phyloP scores from a whole-genome alignment of 1,140 invertebrate species.

The Chironomus striatipennis region DNA sequence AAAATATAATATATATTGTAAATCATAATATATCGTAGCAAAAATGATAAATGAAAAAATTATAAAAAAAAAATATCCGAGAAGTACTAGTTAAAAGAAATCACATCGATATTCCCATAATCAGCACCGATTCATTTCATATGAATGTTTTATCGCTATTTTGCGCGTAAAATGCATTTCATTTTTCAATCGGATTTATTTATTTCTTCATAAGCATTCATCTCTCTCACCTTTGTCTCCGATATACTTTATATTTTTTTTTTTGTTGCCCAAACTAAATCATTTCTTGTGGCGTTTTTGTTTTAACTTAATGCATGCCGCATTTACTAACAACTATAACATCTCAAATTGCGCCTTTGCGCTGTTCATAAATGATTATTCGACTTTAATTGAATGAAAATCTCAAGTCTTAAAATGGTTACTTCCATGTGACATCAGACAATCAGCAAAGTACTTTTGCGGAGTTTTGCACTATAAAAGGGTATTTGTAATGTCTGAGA shows the following conservation, averaged over 20 bases:
- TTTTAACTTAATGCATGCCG: too few species aligned
- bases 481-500: slow-evolving; percentile 19
- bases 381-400: not conserved
- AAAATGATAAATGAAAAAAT: not conserved
- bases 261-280: not conserved
- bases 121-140: not conserved
- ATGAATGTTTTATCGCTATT: slow-evolving; percentile 6
- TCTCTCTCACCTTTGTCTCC: not conserved
- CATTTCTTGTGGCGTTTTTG: too few species aligned
- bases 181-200: not conserved
- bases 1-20: not conserved
- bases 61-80: not conserved
- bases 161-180: slow-evolving; percentile 17
- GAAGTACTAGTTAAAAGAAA: not conserved
- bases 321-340: not conserved
- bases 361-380: not conserved
- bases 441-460: not conserved
- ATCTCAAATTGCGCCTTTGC: not conserved
- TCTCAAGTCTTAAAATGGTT: not conserved
- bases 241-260: too few species aligned
- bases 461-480: not conserved
- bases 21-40: slow-evolving; percentile 8
- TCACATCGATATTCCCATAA: slow-evolving; percentile 11
- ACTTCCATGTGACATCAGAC: slow-evolving; percentile 18
- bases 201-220: too few species aligned